Conservation (phyloP, 2,797 vertebrate genomes). For the Cossypha niveicapilla region DNA sequence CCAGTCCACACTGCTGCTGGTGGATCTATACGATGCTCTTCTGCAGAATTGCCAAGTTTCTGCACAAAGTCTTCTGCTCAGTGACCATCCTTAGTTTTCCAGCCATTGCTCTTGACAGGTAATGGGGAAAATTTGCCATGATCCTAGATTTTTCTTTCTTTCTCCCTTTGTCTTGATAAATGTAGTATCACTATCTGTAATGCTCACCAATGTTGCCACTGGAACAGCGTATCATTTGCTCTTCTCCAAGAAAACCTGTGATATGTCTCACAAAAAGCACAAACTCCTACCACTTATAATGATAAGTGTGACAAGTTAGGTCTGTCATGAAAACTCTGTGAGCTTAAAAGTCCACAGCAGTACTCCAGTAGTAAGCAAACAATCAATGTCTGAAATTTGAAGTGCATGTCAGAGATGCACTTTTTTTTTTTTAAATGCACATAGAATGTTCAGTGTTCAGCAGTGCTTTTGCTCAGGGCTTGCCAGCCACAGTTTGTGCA, state of each 20-base stretch:
- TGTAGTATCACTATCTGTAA: background rate
- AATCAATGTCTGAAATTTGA: background rate
- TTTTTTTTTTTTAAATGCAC: background rate
- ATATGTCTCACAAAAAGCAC: background rate
- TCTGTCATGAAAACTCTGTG: background rate
- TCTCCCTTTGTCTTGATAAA: background rate
- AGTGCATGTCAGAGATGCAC: background rate
- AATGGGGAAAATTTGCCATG: constrained; percentile 34
- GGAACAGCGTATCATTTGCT: background rate
- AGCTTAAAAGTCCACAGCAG: background rate
- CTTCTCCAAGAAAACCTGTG: background rate
- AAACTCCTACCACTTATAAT: background rate
- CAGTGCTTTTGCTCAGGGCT: background rate
- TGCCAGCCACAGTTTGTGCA: background rate
- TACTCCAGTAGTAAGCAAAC: background rate
- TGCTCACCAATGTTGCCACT: background rate
- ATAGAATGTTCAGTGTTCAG: background rate
- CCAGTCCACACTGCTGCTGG: constrained; percentile 92
- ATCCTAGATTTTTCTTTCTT: background rate
- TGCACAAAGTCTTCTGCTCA: constrained; percentile 96
- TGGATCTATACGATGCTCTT: constrained; percentile 89
- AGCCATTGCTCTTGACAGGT: constrained; percentile 96
- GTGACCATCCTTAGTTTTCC: constrained; percentile 94
- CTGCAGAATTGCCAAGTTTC: constrained; percentile 92
- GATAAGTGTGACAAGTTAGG: background rate